Evolutionary conservation across 2,888 invertebrate genomes (phyloP).

Genomic region (Belgica antarctica): DNA sequence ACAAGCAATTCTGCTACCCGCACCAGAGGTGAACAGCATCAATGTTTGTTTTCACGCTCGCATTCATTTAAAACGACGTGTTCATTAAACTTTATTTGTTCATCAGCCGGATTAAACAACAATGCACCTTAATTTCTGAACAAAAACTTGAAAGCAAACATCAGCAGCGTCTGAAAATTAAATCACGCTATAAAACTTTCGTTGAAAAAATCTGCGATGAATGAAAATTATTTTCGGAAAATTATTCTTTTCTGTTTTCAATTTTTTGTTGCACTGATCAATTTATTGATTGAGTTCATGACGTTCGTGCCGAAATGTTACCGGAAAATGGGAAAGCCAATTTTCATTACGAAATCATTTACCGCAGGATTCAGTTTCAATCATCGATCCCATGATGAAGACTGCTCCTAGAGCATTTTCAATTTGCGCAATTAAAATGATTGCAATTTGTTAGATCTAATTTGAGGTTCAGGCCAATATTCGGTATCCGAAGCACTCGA

Average conservation of each 20-base stretch:
- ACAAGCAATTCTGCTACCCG: conserved; percentile 12
- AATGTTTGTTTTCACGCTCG: conserved; percentile 40
- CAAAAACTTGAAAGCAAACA: background rate
- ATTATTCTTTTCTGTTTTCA: background rate
- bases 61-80: conserved; percentile 24
- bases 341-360: background rate
- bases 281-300: background rate
- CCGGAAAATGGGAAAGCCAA: background rate
- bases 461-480: background rate
- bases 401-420: too few species aligned
- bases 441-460: background rate
- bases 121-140: conserved; percentile 34
- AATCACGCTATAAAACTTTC: background rate
- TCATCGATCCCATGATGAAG: background rate
- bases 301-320: background rate
- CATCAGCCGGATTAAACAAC: conserved; percentile 38
- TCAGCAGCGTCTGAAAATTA: background rate
- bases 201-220: too few species aligned
- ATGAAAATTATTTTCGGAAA: background rate
- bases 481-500: background rate
- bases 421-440: background rate
- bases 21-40: conserved; percentile 29
- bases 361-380: background rate
- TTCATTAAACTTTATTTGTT: conserved; percentile 43
- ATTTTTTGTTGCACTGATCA: too few species aligned